A percentile compares a stretch with the other conserved stretches of the same genome.
phyloP scores from a whole-genome alignment of 2,888 invertebrate species.

The Anaspis maculata region DNA sequence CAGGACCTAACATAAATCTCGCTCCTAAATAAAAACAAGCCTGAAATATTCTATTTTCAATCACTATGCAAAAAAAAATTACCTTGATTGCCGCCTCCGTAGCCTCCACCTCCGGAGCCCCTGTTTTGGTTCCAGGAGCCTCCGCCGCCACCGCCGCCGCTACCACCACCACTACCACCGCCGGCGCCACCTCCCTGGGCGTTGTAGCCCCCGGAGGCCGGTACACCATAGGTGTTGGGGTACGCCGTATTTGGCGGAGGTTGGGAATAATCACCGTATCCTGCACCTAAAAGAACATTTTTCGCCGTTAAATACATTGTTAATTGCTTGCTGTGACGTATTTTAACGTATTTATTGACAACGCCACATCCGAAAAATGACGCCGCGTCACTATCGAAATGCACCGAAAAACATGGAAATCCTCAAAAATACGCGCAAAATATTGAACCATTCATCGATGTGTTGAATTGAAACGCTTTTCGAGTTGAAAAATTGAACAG shows the following conservation, averaged over 20 bases:
- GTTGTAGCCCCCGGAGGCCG: conserved; percentile 19
- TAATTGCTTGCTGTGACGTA: neutral
- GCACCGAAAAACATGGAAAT: neutral
- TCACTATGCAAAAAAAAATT: too few relatives aligned
- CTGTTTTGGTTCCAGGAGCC: conserved; percentile 28
- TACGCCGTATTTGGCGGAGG: conserved; percentile 32
- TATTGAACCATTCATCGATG: neutral
- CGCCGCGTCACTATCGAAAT: too few relatives aligned
- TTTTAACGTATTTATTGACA: too few relatives aligned
- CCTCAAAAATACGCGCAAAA: neutral
- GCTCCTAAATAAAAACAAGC: too few relatives aligned
- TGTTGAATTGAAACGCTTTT: neutral
- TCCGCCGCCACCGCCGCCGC: conserved; percentile 22
- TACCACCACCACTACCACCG: conserved; percentile 23
- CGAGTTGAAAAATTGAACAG: neutral
- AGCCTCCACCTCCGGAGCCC: conserved; percentile 21
- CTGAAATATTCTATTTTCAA: too few relatives aligned
- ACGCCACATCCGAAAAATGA: too few relatives aligned
- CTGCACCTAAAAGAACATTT: conserved; percentile 18
- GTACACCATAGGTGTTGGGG: conserved; percentile 23
- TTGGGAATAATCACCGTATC: conserved; percentile 35
- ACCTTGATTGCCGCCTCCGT: conserved; percentile 31
- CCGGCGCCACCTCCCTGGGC: conserved; percentile 20
- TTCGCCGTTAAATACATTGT: neutral
- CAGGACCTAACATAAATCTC: too few relatives aligned